Percentiles rank a stretch among this genome's conserved stretches.
Evolutionary conservation across 2,888 invertebrate genomes (phyloP).

Genomic region (Epinotia demarniana): DNA sequence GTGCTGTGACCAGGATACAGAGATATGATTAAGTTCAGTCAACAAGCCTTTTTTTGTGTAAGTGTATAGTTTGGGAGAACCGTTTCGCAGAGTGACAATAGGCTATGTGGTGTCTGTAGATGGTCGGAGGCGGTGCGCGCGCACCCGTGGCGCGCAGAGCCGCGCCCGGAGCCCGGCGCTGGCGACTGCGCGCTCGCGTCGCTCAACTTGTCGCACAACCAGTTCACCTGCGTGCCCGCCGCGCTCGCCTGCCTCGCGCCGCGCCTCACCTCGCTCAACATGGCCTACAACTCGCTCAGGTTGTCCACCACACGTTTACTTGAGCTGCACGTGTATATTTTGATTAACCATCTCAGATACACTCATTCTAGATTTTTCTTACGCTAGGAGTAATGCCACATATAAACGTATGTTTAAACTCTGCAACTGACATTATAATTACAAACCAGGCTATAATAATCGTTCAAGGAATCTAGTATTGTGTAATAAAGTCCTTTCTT

Average conservation of each 20-base stretch:
- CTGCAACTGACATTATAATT: too few relatives aligned
- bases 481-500: too few relatives aligned
- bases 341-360: too few relatives aligned
- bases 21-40: background rate
- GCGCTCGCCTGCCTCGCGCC: constrained; percentile 96
- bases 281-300: constrained; percentile 87
- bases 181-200: constrained; percentile 88
- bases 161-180: constrained; percentile 82
- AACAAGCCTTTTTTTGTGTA: too few relatives aligned
- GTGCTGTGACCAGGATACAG: background rate
- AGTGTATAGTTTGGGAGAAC: too few relatives aligned
- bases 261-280: constrained; percentile 92
- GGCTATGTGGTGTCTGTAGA: constrained; percentile 57
- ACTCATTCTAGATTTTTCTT: too few relatives aligned
- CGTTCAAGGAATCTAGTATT: too few relatives aligned
- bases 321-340: too few relatives aligned
- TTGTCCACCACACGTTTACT: background rate
- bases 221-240: constrained; percentile 93
- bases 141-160: constrained; percentile 90
- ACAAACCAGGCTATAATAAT: too few relatives aligned
- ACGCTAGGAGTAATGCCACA: too few relatives aligned
- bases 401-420: too few relatives aligned
- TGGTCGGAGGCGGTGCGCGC: constrained; percentile 88
- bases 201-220: constrained; percentile 95
- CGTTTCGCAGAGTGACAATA: too few relatives aligned